Evolutionary conservation across 2,113 vertebrate genomes (phyloP), one percentile per base, ranked within the genome.

Genomic region (Paraplagusia blochii): DNA sequence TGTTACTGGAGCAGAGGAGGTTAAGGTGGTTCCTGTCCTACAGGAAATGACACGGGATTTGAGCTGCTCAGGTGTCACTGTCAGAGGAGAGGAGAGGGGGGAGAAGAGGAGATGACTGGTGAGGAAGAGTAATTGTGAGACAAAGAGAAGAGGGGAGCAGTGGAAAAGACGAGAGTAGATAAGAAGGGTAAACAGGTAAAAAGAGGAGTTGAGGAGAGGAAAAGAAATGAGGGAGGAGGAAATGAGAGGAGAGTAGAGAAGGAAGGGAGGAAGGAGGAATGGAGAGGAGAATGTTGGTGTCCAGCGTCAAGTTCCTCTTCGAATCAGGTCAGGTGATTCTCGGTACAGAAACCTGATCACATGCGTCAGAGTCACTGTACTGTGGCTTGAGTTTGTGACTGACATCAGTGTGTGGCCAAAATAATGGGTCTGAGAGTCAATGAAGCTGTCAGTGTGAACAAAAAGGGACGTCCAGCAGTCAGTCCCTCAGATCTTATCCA

Each of bases 231-330:
- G 44, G n/a, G n/a, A 17, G 44, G n/a, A 17, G 44, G 8, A 16
- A 15, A 15, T 9, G 44, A 16, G 43, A 1, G 8, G 3, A 3
- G 29, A 15, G 12, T 5, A n/a, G 44, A 35, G 13, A 10, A n/a
- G 13, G 4, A 14, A 40, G n/a, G 17, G 33, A 63, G 17, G 45
- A 16, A 49, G 42, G 29, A 53, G 10, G 43, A 16, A 33, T 49
- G 33, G 17, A 29, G 17, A 33, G 43, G n/a, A 11, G 16, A 54
- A 40, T 61, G 69, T 60, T 60, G 49, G 36, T 59, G 70, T 67
- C 67, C 67, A 76, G 86, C 74, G 65, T 88, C 83, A 83, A 69
- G 73, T 88, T 89, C 75, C 78, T 76, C 83, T 85, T 76, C 62
- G 65, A 84, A 85, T 85, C 73, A 76, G 82, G 87, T 88, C 77